These are phyloP conservation scores for Pituophis catenifer DNA, from an alignment of 2,113 vertebrate species.

Conservation along the genomic window DNA sequence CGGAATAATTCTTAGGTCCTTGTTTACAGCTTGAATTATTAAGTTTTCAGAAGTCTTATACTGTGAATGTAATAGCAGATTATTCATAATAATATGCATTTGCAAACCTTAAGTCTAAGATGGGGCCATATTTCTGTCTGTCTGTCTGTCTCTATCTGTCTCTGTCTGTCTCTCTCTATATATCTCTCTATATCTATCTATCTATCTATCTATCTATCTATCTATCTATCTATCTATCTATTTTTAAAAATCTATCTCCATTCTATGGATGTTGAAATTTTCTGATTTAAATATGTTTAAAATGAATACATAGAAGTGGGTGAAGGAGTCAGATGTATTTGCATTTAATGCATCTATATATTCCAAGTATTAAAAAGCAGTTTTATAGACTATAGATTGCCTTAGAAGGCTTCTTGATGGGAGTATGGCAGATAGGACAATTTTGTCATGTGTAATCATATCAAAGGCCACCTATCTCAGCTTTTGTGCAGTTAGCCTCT, in stretches of 20 bases:
- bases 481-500: not conserved
- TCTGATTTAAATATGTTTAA: slow-evolving; percentile 14
- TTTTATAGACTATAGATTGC: not conserved
- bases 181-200: no score
- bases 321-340: not conserved
- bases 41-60: no score
- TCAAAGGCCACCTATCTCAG: not conserved
- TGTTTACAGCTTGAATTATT: no score
- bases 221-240: no score
- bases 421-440: not conserved
- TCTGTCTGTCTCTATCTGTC: no score
- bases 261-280: not conserved
- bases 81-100: not conserved
- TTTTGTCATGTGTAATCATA: not conserved
- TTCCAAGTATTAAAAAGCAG: not conserved
- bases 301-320: not conserved
- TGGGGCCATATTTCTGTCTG: accelerated
- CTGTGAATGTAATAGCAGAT: no score
- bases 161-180: no score
- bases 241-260: not conserved
- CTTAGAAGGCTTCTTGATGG: not conserved
- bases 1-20: no score
- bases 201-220: no score
- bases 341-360: not conserved
- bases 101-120: not conserved